A percentile compares a stretch with the other conserved stretches of the same genome.
phyloP scores from a whole-genome alignment of 37 sponge, comb jelly and placozoan species.

The Cladorhizidae sp. region DNA sequence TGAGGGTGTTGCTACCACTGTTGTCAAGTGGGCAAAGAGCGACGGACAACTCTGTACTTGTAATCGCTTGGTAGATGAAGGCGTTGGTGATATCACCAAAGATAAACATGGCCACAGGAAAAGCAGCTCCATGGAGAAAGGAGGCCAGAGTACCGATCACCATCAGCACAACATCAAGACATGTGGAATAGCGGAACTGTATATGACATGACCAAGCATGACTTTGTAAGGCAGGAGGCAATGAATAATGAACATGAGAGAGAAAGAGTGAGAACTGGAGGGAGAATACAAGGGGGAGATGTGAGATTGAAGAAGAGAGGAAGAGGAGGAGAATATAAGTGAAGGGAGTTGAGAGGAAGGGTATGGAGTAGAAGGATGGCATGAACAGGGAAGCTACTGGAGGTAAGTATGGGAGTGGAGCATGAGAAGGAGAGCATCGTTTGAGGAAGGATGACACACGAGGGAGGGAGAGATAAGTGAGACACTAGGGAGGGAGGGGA shows the following conservation, averaged over 20 bases:
- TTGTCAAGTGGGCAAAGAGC: background rate
- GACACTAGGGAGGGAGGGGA: too few species aligned
- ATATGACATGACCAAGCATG: background rate
- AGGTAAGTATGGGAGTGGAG: too few species aligned
- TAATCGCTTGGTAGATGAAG: constrained; percentile 41
- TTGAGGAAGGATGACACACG: too few species aligned
- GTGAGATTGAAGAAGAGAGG: background rate
- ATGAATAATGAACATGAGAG: background rate
- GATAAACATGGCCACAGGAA: constrained; percentile 60
- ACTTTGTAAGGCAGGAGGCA: background rate
- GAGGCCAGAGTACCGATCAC: constrained; percentile 61
- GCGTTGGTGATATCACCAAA: constrained; percentile 71
- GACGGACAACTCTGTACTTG: background rate
- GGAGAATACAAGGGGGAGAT: background rate
- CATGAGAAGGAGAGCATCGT: too few species aligned
- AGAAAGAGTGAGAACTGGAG: background rate
- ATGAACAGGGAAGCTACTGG: too few species aligned
- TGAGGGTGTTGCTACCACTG: background rate
- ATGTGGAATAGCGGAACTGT: constrained; percentile 79
- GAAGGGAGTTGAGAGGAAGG: too few species aligned
- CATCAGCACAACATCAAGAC: constrained; percentile 63
- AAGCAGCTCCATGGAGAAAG: constrained; percentile 55
- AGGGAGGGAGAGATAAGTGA: too few species aligned
- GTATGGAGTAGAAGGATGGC: too few species aligned
- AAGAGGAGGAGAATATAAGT: too few species aligned